Conservation (phyloP, 2,797 vertebrate genomes). For the Xiphophorus birchmanni region DNA sequence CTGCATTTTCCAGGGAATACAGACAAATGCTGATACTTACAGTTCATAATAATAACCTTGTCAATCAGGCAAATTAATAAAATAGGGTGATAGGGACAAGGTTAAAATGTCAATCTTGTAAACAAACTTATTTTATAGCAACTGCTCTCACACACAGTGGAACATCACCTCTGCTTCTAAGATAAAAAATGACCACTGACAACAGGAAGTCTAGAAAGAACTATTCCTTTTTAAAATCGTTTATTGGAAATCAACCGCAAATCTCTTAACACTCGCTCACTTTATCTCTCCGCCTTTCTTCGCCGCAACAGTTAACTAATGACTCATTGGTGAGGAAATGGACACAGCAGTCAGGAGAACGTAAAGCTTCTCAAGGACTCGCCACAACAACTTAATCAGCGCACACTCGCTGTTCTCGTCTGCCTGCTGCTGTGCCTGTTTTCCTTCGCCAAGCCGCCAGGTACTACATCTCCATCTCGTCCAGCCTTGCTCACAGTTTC, state of each 20-base stretch:
- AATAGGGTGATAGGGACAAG: background rate
- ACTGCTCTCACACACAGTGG: background rate
- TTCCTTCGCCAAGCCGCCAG: slow-evolving; percentile 52
- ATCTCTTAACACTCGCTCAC: background rate
- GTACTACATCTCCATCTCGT: slow-evolving; percentile 33
- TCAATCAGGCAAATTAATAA: background rate
- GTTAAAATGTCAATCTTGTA: background rate
- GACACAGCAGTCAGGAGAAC: slow-evolving; percentile 48
- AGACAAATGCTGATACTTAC: background rate
- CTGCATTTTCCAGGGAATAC: background rate
- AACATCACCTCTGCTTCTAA: background rate
- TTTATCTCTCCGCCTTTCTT: slow-evolving; percentile 10
- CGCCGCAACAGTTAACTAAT: slow-evolving; percentile 45
- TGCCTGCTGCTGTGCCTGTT: slow-evolving; percentile 34
- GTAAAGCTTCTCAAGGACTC: slow-evolving; percentile 59
- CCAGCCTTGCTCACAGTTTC: slow-evolving; percentile 20
- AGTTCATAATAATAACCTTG: background rate
- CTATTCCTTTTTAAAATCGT: background rate
- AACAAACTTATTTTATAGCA: background rate
- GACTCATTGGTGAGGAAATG: slow-evolving; percentile 64
- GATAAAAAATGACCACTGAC: background rate
- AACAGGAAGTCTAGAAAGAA: background rate
- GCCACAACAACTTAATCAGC: slow-evolving; percentile 71
- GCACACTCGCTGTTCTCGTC: slow-evolving; percentile 38
- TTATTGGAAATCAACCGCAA: background rate